phyloP scores from a whole-genome alignment of 2,797 vertebrate species.

The Poecilia gillii region DNA sequence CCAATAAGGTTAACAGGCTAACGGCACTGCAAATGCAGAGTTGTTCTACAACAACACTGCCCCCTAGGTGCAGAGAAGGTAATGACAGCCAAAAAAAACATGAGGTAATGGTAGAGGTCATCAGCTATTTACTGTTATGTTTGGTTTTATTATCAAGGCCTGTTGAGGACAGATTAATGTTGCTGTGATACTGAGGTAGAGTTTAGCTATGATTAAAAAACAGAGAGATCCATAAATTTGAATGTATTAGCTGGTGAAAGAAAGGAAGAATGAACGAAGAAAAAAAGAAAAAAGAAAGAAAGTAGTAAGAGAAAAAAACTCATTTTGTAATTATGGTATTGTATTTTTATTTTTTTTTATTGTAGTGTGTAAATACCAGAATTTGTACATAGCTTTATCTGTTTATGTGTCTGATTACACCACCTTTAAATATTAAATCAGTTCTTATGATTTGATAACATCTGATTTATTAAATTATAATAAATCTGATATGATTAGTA shows the following conservation, averaged over 20 bases:
- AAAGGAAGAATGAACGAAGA: too few species aligned
- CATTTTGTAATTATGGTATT: too few species aligned
- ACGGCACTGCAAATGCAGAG: slow-evolving; percentile 48
- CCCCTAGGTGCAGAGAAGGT: slow-evolving; percentile 69
- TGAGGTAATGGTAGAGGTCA: neutral
- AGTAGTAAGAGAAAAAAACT: too few species aligned
- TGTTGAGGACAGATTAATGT: neutral
- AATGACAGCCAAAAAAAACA: slow-evolving; percentile 19
- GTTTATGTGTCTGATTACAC: too few species aligned
- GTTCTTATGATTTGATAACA: too few species aligned
- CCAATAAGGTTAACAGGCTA: slow-evolving; percentile 38
- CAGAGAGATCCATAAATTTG: neutral
- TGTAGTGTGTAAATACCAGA: too few species aligned
- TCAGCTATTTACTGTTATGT: neutral
- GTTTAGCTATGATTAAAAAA: neutral
- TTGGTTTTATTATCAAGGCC: neutral
- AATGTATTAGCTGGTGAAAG: neutral
- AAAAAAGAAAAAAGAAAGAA: too few species aligned
- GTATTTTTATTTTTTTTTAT: too few species aligned
- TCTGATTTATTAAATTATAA: too few species aligned
- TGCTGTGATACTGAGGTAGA: neutral
- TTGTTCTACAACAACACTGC: slow-evolving; percentile 72
- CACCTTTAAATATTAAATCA: too few species aligned
- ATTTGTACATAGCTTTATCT: too few species aligned
- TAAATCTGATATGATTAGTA: too few species aligned